These are phyloP conservation scores for Anastrepha ludens DNA, from an alignment of 1,140 invertebrate species.

Conservation along the genomic window DNA sequence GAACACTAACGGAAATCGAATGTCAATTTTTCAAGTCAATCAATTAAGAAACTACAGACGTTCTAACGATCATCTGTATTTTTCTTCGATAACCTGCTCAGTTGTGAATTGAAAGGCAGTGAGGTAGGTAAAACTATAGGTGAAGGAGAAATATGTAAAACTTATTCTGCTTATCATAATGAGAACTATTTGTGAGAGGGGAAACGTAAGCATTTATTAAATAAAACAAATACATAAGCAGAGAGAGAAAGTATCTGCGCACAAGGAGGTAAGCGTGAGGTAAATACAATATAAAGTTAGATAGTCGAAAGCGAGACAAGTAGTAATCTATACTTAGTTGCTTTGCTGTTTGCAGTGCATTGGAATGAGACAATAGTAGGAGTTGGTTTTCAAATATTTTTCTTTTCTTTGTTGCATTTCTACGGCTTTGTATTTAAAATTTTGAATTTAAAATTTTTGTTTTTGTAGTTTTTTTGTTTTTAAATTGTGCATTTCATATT, in stretches of 20 bases:
- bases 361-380: background rate
- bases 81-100: background rate
- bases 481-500: background rate
- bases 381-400: background rate
- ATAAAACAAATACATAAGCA: background rate
- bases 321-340: background rate
- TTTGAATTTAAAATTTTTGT: background rate
- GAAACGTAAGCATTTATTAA: background rate
- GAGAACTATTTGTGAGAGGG: background rate
- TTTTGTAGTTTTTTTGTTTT: background rate
- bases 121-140: background rate
- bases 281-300: background rate
- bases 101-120: background rate
- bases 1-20: constrained; percentile 30
- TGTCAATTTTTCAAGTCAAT: constrained; percentile 30
- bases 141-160: background rate
- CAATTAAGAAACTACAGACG: background rate
- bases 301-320: background rate
- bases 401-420: background rate
- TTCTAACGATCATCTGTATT: background rate
- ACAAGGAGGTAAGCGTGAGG: background rate
- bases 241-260: background rate
- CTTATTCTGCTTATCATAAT: background rate
- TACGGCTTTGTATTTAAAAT: background rate
- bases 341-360: background rate